Evolutionary conservation across 1,140 invertebrate species (phyloP).

Genomic region (Berghia stephanieae): DNA sequence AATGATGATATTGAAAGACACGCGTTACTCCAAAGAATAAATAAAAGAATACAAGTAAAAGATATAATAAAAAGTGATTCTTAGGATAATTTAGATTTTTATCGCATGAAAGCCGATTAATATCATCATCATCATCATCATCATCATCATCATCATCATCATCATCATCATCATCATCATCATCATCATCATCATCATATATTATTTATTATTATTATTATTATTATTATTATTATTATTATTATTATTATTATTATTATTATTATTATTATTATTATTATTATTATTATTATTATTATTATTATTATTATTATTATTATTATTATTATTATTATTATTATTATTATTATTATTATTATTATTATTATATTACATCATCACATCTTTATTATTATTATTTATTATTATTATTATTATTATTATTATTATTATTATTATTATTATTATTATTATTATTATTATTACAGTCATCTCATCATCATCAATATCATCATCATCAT

Average conservation of each 20-base stretch:
- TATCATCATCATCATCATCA: slow-evolving; percentile 6
- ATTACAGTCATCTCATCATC: not conserved
- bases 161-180: slow-evolving; percentile 34
- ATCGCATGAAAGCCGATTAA: too few species aligned
- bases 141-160: slow-evolving; percentile 7
- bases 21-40: too few species aligned
- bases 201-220: too few species aligned
- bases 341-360: not conserved
- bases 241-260: not conserved
- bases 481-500: not conserved
- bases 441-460: not conserved
- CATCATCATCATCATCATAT: too few species aligned
- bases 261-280: not conserved
- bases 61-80: too few species aligned
- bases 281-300: not conserved
- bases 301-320: not conserved
- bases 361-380: not conserved
- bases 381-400: not conserved
- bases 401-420: not conserved
- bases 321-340: not conserved
- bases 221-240: too few species aligned
- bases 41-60: too few species aligned
- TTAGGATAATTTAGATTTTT: too few species aligned
- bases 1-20: too few species aligned
- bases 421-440: not conserved